A percentile compares a stretch with the other conserved stretches of the same genome.
phyloP scores from a whole-genome alignment of 2,888 invertebrate genomes.

The Nymphalis polychloros region DNA sequence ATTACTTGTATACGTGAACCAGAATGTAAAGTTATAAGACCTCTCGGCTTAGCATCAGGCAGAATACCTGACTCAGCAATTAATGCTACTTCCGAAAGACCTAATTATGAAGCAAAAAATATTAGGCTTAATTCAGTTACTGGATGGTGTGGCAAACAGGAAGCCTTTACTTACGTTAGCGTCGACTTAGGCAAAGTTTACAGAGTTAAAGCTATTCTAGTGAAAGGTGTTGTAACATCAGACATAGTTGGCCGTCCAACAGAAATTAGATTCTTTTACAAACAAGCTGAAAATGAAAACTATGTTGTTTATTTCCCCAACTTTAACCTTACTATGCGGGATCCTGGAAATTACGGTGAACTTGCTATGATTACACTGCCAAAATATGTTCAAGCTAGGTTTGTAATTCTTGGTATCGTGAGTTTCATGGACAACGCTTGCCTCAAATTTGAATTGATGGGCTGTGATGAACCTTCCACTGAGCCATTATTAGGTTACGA shows the following conservation, averaged over 20 bases:
- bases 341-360: slow-evolving; percentile 97
- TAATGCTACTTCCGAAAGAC: slow-evolving; percentile 95
- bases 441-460: slow-evolving; percentile 97
- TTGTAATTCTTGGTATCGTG: slow-evolving; percentile 96
- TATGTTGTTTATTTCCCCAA: slow-evolving; percentile 99
- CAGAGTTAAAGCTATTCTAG: slow-evolving; percentile 94
- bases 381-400: slow-evolving; percentile 95
- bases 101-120: slow-evolving; percentile 95
- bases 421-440: slow-evolving; percentile 98
- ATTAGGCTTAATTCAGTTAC: slow-evolving; percentile 95
- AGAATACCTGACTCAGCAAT: slow-evolving; percentile 97
- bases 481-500: slow-evolving; percentile 95
- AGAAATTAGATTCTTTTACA: slow-evolving; percentile 98
- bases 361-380: slow-evolving; percentile 97
- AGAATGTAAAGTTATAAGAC: slow-evolving; percentile 95
- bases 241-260: slow-evolving; percentile 97
- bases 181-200: slow-evolving; percentile 97
- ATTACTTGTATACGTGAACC: slow-evolving; percentile 95
- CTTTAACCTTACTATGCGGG: slow-evolving; percentile 95
- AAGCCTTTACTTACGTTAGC: slow-evolving; percentile 97
- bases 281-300: slow-evolving; percentile 95
- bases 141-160: slow-evolving; percentile 98
- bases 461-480: slow-evolving; percentile 92
- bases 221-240: slow-evolving; percentile 96
- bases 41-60: slow-evolving; percentile 94